Conservation (phyloP, 2,888 invertebrate genomes). For the Poecilobothrus nobilitatus region DNA sequence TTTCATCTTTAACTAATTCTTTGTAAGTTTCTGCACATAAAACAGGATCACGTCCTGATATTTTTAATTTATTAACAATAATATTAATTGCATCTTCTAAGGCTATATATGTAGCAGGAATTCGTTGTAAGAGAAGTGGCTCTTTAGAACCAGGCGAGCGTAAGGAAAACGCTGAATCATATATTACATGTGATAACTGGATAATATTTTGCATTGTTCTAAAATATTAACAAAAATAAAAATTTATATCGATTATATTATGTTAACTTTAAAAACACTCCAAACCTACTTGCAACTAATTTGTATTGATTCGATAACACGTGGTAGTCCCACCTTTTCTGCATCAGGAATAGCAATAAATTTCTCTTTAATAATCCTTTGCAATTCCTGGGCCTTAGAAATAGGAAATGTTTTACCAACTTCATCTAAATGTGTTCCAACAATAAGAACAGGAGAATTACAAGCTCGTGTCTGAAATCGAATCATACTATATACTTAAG, state of each 20-base stretch:
- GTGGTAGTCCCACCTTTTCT: slow-evolving; percentile 88
- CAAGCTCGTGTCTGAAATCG: slow-evolving; percentile 68
- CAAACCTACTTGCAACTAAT: slow-evolving; percentile 55
- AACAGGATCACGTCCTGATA: slow-evolving; percentile 68
- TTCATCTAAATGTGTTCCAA: slow-evolving; percentile 93
- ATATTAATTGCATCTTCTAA: slow-evolving; percentile 85
- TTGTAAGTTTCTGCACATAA: slow-evolving; percentile 70
- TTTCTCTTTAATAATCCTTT: slow-evolving; percentile 75
- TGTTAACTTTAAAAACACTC: neutral
- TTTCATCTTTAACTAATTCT: slow-evolving; percentile 41
- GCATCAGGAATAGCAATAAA: slow-evolving; percentile 92
- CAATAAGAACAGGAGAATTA: slow-evolving; percentile 90
- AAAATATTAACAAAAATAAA: slow-evolving; percentile 17
- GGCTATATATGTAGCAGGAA: slow-evolving; percentile 91
- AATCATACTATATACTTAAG: neutral
- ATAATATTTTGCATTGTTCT: slow-evolving; percentile 84
- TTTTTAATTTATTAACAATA: slow-evolving; percentile 66
- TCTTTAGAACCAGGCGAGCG: slow-evolving; percentile 87
- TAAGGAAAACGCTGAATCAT: slow-evolving; percentile 86
- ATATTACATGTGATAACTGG: slow-evolving; percentile 81
- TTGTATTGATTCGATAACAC: slow-evolving; percentile 87
- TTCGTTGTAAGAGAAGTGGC: slow-evolving; percentile 81
- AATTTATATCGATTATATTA: slow-evolving; percentile 11
- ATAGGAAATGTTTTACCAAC: slow-evolving; percentile 47
- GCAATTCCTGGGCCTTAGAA: slow-evolving; percentile 60